Evolutionary conservation across 2,797 vertebrate species (phyloP).

Genomic region (Enteromius anoplus): DNA sequence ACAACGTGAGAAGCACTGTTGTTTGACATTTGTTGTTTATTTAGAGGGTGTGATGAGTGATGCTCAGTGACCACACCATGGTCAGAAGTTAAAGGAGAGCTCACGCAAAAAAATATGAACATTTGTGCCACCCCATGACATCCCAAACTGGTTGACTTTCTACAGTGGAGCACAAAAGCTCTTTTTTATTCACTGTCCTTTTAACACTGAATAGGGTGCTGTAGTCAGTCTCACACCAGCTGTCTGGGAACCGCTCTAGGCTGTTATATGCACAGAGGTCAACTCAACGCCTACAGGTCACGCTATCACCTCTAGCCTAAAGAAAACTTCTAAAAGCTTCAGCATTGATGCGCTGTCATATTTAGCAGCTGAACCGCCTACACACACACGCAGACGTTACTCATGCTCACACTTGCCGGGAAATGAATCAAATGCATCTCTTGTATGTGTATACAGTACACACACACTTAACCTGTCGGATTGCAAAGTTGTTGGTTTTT

Average conservation of each 20-base stretch:
- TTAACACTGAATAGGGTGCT: slow-evolving; percentile 1
- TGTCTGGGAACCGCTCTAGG: not conserved
- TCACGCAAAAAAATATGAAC: not conserved
- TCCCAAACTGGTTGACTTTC: not conserved
- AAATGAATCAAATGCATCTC: not conserved
- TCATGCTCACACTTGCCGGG: not conserved
- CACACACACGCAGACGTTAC: not conserved
- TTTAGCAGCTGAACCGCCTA: not conserved
- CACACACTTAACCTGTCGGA: too few species aligned
- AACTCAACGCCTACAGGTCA: slow-evolving; percentile 10
- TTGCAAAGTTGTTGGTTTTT: too few species aligned
- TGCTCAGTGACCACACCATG: not conserved
- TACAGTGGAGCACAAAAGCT: not conserved
- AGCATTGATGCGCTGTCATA: not conserved
- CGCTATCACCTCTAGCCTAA: not conserved
- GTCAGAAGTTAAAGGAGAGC: not conserved
- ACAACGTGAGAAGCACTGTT: too few species aligned
- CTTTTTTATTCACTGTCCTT: not conserved
- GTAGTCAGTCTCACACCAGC: not conserved
- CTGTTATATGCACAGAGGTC: slow-evolving; percentile 17
- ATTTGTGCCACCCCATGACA: not conserved
- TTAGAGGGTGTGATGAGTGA: not conserved
- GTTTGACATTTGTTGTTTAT: not conserved
- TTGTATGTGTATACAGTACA: too few species aligned
- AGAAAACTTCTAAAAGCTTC: not conserved